Base-by-base conservation (phyloP, 2,113 vertebrate species). In the Toxotes chatareus region DNA sequence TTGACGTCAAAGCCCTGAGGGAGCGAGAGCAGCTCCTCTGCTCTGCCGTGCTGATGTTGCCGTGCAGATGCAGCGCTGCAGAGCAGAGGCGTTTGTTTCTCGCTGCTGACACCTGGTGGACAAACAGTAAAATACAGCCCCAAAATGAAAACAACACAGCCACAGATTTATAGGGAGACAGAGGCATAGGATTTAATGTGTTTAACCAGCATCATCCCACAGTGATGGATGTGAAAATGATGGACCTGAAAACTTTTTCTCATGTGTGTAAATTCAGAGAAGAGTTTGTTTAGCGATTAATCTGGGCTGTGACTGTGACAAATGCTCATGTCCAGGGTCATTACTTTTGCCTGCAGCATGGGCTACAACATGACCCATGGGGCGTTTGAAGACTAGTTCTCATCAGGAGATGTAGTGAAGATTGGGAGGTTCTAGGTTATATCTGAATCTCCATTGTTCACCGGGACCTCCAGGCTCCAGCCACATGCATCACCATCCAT, bases 1-100 rank as follows among this genome's bases (percentile, higher is more conserved):
- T 53, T 93, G 91, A 91, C 81, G 87, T 91, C 89, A 90, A 81
- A 88, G 78, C 79, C 85, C 73, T 0, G 1, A 44, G 76, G 87
- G 80, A 61, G 63, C 2, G 6, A 7, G 75, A 73, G 82, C 70
- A 44, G 79, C 82, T 83, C 57, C 56, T 86, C 77, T 66, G 82
- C 83, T 86, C 65, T 61, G 80, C 76, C 79, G 63, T 17, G 38
- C 79, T 67, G 42, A 80, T 86, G 81, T 86, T 87, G 82, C 57
- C 1, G 49, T 59, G 67, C 79, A 83, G 77, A 79, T 21, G 53
- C 63, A 56, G 51, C 1, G 32, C 34, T 17, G 82, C 87, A 71
- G 57, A 66, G 59, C 61, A 2, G 72, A 51, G 31, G 8, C 0
- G 19, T 14, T 7, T 7, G 23, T 23, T 4, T 19, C 75, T 84